Evolutionary conservation across 2,888 invertebrate genomes (phyloP).

Genomic region (Tetropium fuscum): DNA sequence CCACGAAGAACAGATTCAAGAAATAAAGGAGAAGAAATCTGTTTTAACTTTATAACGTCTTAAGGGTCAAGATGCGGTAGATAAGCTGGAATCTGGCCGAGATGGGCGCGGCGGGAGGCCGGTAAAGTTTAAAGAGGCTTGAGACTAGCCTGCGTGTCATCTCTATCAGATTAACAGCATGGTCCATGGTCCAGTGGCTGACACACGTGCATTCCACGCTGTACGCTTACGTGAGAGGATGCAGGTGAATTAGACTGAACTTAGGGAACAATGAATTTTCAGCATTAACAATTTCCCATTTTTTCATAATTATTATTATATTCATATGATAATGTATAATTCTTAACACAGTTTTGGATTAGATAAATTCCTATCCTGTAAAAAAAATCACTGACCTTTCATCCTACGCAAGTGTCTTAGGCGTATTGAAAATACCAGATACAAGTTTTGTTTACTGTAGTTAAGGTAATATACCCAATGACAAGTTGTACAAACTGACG

Average conservation of each 20-base stretch:
- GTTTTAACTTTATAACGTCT: constrained; percentile 26
- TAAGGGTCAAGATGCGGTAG: constrained; percentile 27
- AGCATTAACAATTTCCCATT: no score
- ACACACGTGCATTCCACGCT: constrained; percentile 43
- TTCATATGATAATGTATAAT: no score
- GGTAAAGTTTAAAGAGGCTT: constrained; percentile 34
- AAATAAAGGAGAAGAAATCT: constrained; percentile 17
- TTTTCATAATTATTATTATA: no score
- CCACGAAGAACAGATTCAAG: constrained; percentile 14
- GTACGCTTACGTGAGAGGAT: constrained; percentile 11
- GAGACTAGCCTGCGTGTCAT: constrained; percentile 45
- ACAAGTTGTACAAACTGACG: no score
- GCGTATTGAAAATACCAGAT: no score
- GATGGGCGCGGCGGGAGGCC: constrained; percentile 34
- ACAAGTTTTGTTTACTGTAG: no score
- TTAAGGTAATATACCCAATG: no score
- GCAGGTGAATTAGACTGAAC: constrained; percentile 1
- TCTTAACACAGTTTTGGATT: no score
- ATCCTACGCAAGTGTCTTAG: no score
- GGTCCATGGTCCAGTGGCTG: constrained; percentile 40
- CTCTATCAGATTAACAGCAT: constrained; percentile 48
- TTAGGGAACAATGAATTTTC: background rate
- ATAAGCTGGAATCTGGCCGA: constrained; percentile 30
- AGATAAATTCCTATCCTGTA: no score
- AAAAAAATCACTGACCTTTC: no score